These are phyloP conservation scores for Hydrocynus forskahlii DNA, from an alignment of 2,797 vertebrate genomes.

Conservation along the genomic window DNA sequence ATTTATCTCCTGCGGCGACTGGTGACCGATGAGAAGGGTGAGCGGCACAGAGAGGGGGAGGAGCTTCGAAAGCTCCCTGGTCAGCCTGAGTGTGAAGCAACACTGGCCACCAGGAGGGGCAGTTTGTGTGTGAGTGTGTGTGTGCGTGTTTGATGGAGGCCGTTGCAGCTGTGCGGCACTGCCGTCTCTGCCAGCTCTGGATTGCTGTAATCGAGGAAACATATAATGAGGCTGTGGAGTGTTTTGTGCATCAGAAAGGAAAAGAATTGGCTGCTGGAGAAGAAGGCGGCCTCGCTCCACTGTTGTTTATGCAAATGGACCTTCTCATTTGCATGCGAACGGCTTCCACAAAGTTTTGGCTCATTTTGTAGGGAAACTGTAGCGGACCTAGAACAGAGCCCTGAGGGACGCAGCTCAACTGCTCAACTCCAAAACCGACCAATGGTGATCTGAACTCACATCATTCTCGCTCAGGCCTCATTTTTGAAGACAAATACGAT, in stretches of 20 bases:
- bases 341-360: neutral
- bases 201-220: constrained; percentile 55
- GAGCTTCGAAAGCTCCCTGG: neutral
- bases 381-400: neutral
- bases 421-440: neutral
- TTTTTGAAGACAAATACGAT: neutral
- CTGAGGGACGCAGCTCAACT: neutral
- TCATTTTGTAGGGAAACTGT: neutral
- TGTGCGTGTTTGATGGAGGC: neutral
- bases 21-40: neutral
- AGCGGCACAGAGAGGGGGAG: neutral
- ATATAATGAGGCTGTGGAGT: constrained; percentile 41
- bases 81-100: neutral
- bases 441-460: neutral
- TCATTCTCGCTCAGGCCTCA: neutral
- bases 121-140: neutral
- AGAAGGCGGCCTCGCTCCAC: constrained; percentile 1
- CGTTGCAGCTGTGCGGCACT: constrained; percentile 43
- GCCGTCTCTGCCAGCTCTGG: constrained; percentile 45
- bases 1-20: neutral
- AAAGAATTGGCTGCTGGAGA: constrained; percentile 26
- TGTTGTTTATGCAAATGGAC: constrained; percentile 13
- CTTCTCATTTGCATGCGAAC: constrained; percentile 23
- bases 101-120: neutral
- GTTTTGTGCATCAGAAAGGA: constrained; percentile 23